Conservation (phyloP, 2,797 vertebrate species). For the Sebastes ruberrimus region DNA sequence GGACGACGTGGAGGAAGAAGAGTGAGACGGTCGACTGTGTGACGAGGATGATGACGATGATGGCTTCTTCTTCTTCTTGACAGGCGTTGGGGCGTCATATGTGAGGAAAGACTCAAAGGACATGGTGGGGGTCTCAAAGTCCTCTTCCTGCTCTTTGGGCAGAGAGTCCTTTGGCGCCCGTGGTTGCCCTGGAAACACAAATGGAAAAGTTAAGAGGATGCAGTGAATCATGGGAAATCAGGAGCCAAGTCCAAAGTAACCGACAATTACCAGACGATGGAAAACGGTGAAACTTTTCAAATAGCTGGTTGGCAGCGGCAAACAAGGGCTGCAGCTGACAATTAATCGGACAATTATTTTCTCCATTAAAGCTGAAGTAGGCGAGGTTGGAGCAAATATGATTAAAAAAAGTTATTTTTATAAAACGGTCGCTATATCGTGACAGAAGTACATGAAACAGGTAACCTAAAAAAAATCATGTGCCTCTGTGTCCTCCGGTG, state of each 20-base stretch:
- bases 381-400: no score
- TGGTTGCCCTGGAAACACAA: slow-evolving; percentile 63
- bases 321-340: background rate
- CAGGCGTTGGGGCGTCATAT: slow-evolving; percentile 91
- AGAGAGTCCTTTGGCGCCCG: slow-evolving; percentile 63
- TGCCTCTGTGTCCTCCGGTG: no score
- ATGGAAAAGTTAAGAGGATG: background rate
- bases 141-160: slow-evolving; percentile 72
- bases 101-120: slow-evolving; percentile 98
- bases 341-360: background rate
- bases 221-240: background rate
- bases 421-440: no score
- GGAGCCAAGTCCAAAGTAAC: background rate
- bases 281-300: background rate
- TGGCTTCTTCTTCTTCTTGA: slow-evolving; percentile 89
- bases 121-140: slow-evolving; percentile 92
- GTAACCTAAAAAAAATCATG: no score
- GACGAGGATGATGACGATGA: slow-evolving; percentile 61
- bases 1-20: slow-evolving; percentile 52
- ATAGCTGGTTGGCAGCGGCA: background rate
- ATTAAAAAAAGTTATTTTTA: no score
- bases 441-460: no score
- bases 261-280: background rate
- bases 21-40: slow-evolving; percentile 62
- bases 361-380: background rate